Conservation (phyloP, 1,140 invertebrate species). For the Penaeus indicus region DNA sequence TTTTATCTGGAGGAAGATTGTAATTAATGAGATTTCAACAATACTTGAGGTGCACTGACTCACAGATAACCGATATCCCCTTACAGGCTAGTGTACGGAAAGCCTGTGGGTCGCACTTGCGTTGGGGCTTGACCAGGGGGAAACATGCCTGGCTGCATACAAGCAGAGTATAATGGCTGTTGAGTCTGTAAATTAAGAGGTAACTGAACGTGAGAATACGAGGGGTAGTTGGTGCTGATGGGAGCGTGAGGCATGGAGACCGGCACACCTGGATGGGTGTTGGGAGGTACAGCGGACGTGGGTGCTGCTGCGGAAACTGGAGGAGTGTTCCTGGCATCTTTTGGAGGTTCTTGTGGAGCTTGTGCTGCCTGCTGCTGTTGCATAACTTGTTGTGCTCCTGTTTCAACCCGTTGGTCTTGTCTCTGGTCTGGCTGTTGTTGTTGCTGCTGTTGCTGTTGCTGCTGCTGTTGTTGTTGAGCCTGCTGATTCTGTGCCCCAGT, state of each 20-base stretch:
- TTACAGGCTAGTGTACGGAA: conserved; percentile 66
- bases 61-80: not conserved
- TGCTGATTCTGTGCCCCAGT: conserved; percentile 55
- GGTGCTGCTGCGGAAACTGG: conserved; percentile 49
- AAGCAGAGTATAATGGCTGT: conserved; percentile 66
- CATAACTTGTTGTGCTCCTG: conserved; percentile 23
- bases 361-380: conserved; percentile 30
- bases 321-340: conserved; percentile 60
- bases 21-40: not conserved
- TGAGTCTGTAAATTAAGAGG: conserved; percentile 65
- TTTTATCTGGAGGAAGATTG: not conserved
- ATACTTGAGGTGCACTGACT: not conserved
- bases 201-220: conserved; percentile 65
- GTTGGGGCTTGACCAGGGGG: conserved; percentile 62
- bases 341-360: conserved; percentile 51
- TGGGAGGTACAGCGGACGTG: conserved; percentile 54
- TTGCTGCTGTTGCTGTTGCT: conserved; percentile 57
- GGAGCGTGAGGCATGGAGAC: conserved; percentile 64
- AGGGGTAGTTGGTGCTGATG: conserved; percentile 62
- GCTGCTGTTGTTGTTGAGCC: conserved; percentile 53
- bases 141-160: conserved; percentile 66
- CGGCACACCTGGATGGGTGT: conserved; percentile 56
- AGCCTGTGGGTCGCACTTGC: conserved; percentile 65
- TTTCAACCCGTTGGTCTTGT: conserved; percentile 23
- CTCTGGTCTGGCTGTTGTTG: conserved; percentile 5